A percentile compares a stretch with the other conserved stretches of the same genome.
Evolutionary conservation across 2,113 vertebrate genomes (phyloP).

Genomic region (Camarhynchus parvulus): DNA sequence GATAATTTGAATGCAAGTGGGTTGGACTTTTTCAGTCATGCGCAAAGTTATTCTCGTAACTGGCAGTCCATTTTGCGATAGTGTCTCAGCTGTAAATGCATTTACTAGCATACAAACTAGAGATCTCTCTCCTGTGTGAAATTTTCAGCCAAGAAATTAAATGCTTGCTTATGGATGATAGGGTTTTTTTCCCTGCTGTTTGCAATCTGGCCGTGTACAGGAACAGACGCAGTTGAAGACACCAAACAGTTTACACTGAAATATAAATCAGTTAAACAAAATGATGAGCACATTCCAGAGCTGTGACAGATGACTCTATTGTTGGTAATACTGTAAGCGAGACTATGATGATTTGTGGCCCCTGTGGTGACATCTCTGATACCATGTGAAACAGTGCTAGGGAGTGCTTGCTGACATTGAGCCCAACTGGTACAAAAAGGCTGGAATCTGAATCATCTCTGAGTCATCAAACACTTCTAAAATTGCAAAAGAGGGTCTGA

Average conservation of each 20-base stretch:
- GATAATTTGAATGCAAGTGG: neutral
- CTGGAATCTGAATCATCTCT: neutral
- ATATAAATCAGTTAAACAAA: conserved; percentile 44
- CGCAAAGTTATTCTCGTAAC: neutral
- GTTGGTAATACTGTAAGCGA: neutral
- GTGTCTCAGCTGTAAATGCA: neutral
- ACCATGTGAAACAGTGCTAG: neutral
- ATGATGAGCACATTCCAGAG: neutral
- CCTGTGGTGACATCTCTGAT: neutral
- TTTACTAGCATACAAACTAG: neutral
- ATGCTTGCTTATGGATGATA: conserved; percentile 1
- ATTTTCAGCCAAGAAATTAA: conserved; percentile 30
- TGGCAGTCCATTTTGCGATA: neutral
- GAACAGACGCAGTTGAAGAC: neutral
- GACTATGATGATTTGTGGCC: neutral
- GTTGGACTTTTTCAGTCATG: neutral
- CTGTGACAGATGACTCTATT: neutral
- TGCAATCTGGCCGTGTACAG: conserved; percentile 2
- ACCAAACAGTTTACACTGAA: neutral
- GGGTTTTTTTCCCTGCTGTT: conserved; percentile 10
- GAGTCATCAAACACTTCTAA: neutral
- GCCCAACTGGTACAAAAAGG: neutral
- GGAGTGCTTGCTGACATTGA: neutral
- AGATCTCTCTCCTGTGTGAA: neutral
- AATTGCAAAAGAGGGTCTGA: neutral